Evolutionary conservation across 2,113 vertebrate species (phyloP).

Genomic region (Clarias macrocephalus): DNA sequence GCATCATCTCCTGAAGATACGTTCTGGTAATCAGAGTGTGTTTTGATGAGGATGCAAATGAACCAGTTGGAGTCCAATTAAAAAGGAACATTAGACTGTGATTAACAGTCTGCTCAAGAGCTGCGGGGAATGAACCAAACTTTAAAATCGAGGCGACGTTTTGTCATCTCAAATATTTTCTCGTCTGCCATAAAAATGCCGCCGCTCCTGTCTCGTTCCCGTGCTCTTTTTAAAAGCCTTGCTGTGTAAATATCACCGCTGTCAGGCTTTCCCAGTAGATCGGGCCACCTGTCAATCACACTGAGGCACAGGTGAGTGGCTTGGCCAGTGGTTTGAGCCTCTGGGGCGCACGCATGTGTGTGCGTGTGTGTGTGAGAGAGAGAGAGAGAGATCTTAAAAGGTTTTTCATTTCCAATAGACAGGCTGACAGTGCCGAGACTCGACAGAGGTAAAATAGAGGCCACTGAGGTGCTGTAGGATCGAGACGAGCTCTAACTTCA

Average conservation of each 20-base stretch:
- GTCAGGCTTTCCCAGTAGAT: conserved; percentile 51
- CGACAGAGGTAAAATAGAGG: conserved; percentile 7
- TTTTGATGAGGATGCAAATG: conserved; percentile 12
- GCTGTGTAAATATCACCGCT: conserved; percentile 43
- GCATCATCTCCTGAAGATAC: background rate
- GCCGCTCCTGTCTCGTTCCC: background rate
- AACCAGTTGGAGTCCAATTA: conserved; percentile 32
- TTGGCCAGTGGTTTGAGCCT: conserved; percentile 51
- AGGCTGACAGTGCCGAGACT: background rate
- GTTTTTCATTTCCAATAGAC: conserved; percentile 29
- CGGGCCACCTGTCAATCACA: conserved; percentile 37
- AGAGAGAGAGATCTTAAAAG: background rate
- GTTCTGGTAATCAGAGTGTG: background rate
- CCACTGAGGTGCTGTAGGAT: background rate
- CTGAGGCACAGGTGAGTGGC: conserved; percentile 50
- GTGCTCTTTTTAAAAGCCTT: conserved; percentile 18
- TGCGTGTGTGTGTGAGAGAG: background rate
- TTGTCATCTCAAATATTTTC: background rate
- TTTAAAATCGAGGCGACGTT: background rate
- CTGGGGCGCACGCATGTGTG: background rate
- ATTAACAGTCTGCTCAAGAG: conserved; percentile 27
- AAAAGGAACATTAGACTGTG: conserved; percentile 19
- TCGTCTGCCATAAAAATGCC: background rate
- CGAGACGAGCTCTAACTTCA: background rate
- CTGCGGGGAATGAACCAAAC: conserved; percentile 28